These are phyloP conservation scores for Lampris incognitus DNA, from an alignment of 2,113 vertebrate genomes.

Conservation along the genomic window DNA sequence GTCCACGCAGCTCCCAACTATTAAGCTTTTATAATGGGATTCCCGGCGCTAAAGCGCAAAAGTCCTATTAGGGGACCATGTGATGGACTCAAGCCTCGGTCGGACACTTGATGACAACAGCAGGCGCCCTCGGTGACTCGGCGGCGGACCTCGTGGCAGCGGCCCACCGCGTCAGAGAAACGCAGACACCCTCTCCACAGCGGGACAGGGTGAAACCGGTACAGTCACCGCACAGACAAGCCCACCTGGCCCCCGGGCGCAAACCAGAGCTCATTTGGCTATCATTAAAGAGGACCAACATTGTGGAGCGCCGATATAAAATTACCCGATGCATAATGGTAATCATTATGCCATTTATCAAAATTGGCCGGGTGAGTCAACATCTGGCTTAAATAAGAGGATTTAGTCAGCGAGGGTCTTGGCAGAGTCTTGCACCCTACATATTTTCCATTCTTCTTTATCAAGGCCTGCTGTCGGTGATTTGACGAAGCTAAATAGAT, in stretches of 20 bases:
- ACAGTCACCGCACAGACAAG: constrained; percentile 40
- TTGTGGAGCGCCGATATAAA: constrained; percentile 79
- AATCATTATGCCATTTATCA: constrained; percentile 84
- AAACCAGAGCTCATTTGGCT: constrained; percentile 74
- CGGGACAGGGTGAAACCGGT: constrained; percentile 43
- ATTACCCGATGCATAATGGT: constrained; percentile 79
- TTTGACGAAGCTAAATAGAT: constrained; percentile 87
- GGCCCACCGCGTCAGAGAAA: constrained; percentile 35
- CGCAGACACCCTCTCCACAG: constrained; percentile 34
- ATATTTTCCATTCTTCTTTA: constrained; percentile 84
- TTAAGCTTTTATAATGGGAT: constrained; percentile 73
- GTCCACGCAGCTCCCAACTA: constrained; percentile 57
- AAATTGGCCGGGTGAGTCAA: constrained; percentile 85
- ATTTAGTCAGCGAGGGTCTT: constrained; percentile 78
- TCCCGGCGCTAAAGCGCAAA: constrained; percentile 64
- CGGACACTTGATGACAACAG: constrained; percentile 64
- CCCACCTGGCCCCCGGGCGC: constrained; percentile 76
- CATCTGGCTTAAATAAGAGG: constrained; percentile 87
- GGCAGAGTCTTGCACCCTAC: constrained; percentile 80
- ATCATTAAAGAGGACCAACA: constrained; percentile 75
- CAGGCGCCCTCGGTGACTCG: constrained; percentile 1
- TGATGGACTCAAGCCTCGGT: constrained; percentile 53
- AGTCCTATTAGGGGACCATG: constrained; percentile 58
- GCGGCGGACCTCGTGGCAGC: constrained; percentile 5
- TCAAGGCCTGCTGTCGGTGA: constrained; percentile 82